phyloP scores from a whole-genome alignment of 2,113 vertebrate species.

The Chitala chitala region DNA sequence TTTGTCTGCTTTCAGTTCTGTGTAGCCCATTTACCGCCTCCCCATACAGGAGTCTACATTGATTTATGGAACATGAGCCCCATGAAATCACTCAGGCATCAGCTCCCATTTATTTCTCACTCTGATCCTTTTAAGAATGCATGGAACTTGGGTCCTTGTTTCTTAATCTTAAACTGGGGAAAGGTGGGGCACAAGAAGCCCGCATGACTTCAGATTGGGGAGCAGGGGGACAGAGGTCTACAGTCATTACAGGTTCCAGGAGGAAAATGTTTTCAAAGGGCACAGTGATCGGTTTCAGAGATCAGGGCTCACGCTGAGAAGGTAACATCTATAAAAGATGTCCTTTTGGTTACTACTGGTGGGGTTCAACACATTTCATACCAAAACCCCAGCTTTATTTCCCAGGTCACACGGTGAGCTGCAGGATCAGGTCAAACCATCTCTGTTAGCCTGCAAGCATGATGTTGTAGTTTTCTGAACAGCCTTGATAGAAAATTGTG shows the following conservation, averaged over 20 bases:
- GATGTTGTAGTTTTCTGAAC: no score
- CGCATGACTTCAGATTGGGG: not conserved
- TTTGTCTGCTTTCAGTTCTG: not conserved
- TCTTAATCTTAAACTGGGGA: not conserved
- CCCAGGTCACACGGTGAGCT: not conserved
- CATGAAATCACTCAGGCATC: constrained; percentile 19
- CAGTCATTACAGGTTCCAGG: not conserved
- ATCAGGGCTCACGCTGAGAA: not conserved
- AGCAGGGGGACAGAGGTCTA: not conserved
- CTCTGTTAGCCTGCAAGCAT: no score
- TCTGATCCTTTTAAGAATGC: not conserved
- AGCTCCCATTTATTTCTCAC: not conserved
- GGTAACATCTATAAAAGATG: not conserved
- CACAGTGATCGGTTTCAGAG: not conserved
- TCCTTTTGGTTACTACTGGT: not conserved
- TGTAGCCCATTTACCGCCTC: constrained; percentile 1
- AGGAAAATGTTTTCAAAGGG: not conserved
- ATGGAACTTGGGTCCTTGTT: not conserved
- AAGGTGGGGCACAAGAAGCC: not conserved
- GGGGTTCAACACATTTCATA: not conserved
- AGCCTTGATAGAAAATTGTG: no score
- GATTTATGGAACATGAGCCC: constrained; percentile 20
- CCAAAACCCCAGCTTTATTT: not conserved
- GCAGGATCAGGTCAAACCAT: no score
- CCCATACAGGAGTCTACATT: not conserved